phyloP scores from a whole-genome alignment of 92 coral and sea anemone species.

The Ricordea florida region DNA sequence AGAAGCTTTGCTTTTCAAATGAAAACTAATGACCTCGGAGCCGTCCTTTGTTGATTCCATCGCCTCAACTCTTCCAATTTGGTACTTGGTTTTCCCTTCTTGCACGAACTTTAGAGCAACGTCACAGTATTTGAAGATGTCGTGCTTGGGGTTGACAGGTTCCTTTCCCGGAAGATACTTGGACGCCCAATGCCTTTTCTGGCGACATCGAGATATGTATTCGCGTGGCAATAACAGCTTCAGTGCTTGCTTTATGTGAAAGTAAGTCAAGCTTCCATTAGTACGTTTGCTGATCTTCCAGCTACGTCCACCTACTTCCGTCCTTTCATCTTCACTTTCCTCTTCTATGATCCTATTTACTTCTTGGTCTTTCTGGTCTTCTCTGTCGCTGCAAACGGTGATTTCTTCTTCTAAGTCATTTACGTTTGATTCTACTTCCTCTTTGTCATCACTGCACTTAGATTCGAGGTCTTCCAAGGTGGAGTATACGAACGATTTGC shows the following conservation, averaged over 20 bases:
- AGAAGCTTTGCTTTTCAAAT: constrained; percentile 2
- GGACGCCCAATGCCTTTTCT: constrained; percentile 32
- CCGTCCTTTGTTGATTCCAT: constrained; percentile 23
- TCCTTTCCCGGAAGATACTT: constrained; percentile 43
- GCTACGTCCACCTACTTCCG: background rate
- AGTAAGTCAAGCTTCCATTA: constrained; percentile 11
- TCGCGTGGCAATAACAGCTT: constrained; percentile 28
- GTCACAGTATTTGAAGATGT: constrained; percentile 22
- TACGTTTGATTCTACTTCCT: background rate
- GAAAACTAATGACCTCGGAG: constrained; percentile 1
- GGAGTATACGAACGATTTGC: background rate
- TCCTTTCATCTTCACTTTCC: background rate
- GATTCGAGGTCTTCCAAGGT: background rate
- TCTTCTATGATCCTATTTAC: too few species aligned
- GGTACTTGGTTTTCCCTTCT: background rate
- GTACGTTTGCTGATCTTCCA: constrained; percentile 25
- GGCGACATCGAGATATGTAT: constrained; percentile 19
- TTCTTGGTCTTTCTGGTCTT: background rate
- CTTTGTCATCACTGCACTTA: background rate
- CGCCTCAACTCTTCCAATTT: constrained; percentile 3
- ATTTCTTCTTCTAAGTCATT: background rate
- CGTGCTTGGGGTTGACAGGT: constrained; percentile 27
- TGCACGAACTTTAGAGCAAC: constrained; percentile 1
- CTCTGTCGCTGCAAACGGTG: background rate
- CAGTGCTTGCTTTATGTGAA: constrained; percentile 35